Evolutionary conservation across 2,888 invertebrate genomes (phyloP).

Genomic region (Sphecodes monilicornis): DNA sequence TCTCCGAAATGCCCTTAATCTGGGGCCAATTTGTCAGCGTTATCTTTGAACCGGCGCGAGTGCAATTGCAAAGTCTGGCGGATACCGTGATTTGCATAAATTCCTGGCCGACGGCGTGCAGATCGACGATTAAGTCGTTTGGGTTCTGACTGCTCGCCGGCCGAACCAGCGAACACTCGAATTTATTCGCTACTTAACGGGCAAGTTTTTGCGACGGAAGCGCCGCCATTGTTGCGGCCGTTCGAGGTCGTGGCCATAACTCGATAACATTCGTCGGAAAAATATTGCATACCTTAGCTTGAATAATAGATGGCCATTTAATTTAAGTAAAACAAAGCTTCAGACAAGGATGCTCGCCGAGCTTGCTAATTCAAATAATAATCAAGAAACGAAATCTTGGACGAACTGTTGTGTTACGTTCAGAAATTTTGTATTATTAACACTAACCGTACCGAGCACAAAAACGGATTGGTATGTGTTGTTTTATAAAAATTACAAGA

Average conservation of each 20-base stretch:
- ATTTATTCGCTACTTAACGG: slow-evolving; percentile 14
- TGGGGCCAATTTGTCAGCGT: slow-evolving; percentile 73
- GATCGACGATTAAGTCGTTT: slow-evolving; percentile 66
- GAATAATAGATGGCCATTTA: background rate
- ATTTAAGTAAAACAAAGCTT: background rate
- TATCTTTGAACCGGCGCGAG: slow-evolving; percentile 67
- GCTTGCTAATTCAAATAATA: background rate
- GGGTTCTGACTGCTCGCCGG: slow-evolving; percentile 31
- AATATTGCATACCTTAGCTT: background rate
- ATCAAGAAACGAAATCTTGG: background rate
- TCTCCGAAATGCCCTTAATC: slow-evolving; percentile 73
- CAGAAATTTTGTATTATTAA: background rate
- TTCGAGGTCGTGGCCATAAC: background rate
- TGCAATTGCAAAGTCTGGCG: slow-evolving; percentile 55
- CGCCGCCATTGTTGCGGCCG: background rate
- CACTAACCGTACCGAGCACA: too few relatives aligned
- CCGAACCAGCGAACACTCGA: slow-evolving; percentile 52
- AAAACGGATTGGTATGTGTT: too few relatives aligned
- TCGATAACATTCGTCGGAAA: background rate
- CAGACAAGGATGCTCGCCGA: background rate
- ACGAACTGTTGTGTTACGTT: background rate
- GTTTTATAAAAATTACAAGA: too few relatives aligned
- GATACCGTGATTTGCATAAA: slow-evolving; percentile 65
- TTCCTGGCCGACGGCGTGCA: slow-evolving; percentile 50
- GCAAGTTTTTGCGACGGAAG: slow-evolving; percentile 25